Evolutionary conservation across 2,797 vertebrate species (phyloP), one percentile per base, ranked within the genome.

Genomic region (Psittacula derbiana): DNA sequence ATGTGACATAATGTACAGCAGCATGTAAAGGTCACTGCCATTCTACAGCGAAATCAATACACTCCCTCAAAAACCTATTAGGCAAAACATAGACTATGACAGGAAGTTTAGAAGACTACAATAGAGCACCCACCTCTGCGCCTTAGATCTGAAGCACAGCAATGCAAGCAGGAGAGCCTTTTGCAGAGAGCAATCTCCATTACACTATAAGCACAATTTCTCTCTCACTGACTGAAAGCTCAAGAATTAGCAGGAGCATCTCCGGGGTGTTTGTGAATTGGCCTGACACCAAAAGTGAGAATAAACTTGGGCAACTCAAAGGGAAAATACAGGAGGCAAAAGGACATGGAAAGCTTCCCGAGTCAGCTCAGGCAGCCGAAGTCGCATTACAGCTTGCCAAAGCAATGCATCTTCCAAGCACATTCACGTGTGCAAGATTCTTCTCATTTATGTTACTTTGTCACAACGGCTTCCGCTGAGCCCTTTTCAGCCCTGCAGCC

Each of bases 401-500:
- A 95, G 36, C 79, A 74, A 86, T 3, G 21, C 47, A 50, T 87
- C 87, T 93, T 95, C 87, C 69, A 52, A 84, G 75, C n/a, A 95
- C 24, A 41, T 74, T 96, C 88, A 92, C 8, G 0, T 94, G 93
- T 81, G 88, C 92, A 93, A 92, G 89, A 84, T 87, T 80, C 71
- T 76, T 92, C 92, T 91, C 87, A 33, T 95, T 95, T 95, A 46
- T 36, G 75, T 95, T 96, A 87, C 74, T 95, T 95, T 96, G 97
- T 97, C 97, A 96, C 91, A 97, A 96, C 8, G 9, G 57, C 88
- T 97, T 96, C 93, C 6, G 1, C 91, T 95, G 95, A 97, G 78
- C 72, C 71, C 80, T 95, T 94, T 92, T 95, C 78, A 96, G 93
- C 95, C 96, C 91, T 80, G 85, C 81, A 95, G 96, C 95, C 90